Evolutionary conservation across 2,113 vertebrate species (phyloP).

Genomic region (Cyprinus carpio): DNA sequence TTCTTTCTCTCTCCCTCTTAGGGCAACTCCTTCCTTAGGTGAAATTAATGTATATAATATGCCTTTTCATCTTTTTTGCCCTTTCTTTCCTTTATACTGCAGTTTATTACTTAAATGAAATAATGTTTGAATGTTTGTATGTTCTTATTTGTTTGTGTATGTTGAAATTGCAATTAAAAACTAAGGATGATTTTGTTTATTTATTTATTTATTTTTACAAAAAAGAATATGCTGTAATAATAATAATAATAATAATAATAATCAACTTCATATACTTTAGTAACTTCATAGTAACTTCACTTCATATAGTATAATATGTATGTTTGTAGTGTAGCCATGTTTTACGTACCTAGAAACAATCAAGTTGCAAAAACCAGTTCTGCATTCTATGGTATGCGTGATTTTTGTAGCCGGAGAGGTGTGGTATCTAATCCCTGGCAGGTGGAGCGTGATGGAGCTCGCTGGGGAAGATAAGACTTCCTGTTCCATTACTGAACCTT

Average conservation of each 20-base stretch:
- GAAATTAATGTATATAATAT: too few species aligned
- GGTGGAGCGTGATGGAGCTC: conserved; percentile 71
- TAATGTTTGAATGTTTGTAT: not conserved
- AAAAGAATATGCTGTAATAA: too few species aligned
- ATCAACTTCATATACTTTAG: not conserved
- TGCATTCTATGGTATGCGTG: conserved; percentile 1
- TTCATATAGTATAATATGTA: not conserved
- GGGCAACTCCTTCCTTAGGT: too few species aligned
- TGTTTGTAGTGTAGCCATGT: not conserved
- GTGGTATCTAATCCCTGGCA: conserved; percentile 55
- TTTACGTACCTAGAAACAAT: not conserved
- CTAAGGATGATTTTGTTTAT: not conserved
- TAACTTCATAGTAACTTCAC: not conserved
- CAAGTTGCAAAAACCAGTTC: not conserved
- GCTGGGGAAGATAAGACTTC: conserved; percentile 72
- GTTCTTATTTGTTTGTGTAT: not conserved
- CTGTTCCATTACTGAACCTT: conserved; percentile 68
- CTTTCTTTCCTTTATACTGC: not conserved
- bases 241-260: not conserved
- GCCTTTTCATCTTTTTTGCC: too few species aligned
- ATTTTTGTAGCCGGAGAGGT: conserved; percentile 38
- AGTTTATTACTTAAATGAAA: not conserved
- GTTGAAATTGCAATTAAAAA: not conserved
- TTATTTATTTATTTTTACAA: too few species aligned
- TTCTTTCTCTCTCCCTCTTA: too few species aligned